These are phyloP conservation scores for Baryphthengus martii DNA, from an alignment of 2,113 vertebrate genomes.

Conservation along the genomic window DNA sequence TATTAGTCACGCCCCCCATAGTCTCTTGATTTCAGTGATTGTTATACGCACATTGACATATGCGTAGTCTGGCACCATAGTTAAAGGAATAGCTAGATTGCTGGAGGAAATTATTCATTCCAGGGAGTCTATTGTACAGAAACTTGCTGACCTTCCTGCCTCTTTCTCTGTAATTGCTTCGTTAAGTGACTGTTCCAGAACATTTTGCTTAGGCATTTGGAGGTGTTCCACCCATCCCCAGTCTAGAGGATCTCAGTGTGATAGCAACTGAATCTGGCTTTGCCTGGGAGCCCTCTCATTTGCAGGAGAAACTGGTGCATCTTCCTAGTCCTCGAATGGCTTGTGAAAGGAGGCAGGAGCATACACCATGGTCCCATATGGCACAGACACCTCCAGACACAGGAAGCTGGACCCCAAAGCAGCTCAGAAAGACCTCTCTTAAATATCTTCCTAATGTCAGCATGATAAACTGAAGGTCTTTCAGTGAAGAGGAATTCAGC, in stretches of 20 bases:
- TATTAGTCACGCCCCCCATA: neutral
- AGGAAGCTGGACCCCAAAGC: neutral
- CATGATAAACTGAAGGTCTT: neutral
- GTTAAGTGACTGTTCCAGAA: neutral
- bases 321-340: neutral
- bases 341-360: neutral
- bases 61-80: neutral
- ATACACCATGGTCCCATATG: accelerated
- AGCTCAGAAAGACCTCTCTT: neutral
- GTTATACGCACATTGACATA: neutral
- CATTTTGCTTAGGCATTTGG: neutral
- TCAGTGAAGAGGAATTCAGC: neutral
- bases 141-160: neutral
- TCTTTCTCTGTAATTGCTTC: neutral
- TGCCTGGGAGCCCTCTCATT: neutral
- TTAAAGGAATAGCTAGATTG: neutral
- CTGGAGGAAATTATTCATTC: neutral
- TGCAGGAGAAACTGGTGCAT: neutral
- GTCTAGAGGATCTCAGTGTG: neutral
- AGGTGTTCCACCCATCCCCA: neutral
- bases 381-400: too few species aligned
- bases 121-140: neutral
- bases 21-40: neutral
- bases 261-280: neutral
- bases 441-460: neutral